These are phyloP conservation scores for Lutjanus erythropterus DNA, from an alignment of 2,113 vertebrate genomes.

Conservation along the genomic window DNA sequence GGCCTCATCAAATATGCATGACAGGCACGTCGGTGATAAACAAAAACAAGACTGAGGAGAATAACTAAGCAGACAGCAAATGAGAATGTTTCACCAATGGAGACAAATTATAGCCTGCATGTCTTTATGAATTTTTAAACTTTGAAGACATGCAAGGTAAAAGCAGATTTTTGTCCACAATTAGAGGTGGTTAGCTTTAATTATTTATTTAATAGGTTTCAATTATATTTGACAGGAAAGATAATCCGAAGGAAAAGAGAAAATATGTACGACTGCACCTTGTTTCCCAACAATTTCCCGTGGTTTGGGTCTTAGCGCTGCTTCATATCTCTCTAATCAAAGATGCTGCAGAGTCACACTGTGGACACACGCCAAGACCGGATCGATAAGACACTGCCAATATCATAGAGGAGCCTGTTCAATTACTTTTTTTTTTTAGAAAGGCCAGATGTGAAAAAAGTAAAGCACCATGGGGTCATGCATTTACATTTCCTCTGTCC, in stretches of 20 bases:
- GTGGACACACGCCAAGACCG: not conserved
- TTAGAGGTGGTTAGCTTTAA: not conserved
- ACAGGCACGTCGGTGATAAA: constrained; percentile 16
- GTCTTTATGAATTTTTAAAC: not conserved
- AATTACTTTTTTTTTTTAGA: too few relatives aligned
- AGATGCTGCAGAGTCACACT: constrained; percentile 8
- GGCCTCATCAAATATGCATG: constrained; percentile 47
- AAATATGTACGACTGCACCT: not conserved
- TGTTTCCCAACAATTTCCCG: not conserved
- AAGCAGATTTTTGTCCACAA: not conserved
- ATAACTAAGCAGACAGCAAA: constrained; percentile 2
- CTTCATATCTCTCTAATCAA: constrained; percentile 23
- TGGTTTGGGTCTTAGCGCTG: not conserved
- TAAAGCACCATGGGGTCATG: too few relatives aligned
- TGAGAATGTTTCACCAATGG: not conserved
- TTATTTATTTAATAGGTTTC: not conserved
- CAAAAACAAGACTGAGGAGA: constrained; percentile 39
- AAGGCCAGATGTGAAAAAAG: too few relatives aligned
- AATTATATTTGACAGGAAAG: not conserved
- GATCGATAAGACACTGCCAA: constrained; percentile 16
- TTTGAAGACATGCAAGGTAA: not conserved
- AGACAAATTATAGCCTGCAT: not conserved
- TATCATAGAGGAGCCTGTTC: not conserved
- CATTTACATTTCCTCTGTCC: too few relatives aligned
- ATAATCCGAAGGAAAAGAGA: not conserved